Conservation (phyloP, 1,140 invertebrate genomes). For the Ridgeia piscesae region DNA sequence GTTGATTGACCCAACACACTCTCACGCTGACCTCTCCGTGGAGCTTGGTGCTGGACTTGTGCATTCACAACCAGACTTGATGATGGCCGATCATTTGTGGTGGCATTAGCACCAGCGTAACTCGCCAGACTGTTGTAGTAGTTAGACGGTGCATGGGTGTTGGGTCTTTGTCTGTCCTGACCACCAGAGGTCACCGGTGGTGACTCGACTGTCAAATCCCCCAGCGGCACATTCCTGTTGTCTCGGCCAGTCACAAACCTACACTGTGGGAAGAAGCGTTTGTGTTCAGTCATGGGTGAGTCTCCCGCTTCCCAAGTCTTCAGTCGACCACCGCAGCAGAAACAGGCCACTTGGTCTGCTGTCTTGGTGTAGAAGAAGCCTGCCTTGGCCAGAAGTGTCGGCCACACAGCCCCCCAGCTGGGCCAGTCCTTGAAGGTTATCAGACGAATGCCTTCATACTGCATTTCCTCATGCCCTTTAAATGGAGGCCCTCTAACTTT, state of each 20-base stretch:
- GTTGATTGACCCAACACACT: neutral
- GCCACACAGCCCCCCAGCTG: neutral
- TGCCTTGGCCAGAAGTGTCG: slow-evolving; percentile 12
- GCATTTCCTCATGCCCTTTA: slow-evolving; percentile 10
- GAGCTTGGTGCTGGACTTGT: neutral
- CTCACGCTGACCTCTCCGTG: neutral
- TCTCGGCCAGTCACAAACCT: slow-evolving; percentile 23
- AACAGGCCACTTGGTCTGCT: slow-evolving; percentile 70
- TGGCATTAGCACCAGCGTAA: neutral
- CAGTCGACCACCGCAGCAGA: slow-evolving; percentile 42
- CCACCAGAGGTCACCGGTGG: neutral
- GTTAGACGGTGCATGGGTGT: neutral
- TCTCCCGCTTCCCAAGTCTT: slow-evolving; percentile 80
- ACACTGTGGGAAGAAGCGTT: slow-evolving; percentile 79
- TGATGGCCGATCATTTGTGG: neutral
- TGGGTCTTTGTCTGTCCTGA: neutral
- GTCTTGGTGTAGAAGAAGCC: slow-evolving; percentile 59
- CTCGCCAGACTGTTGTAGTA: neutral
- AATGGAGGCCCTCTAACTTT: neutral
- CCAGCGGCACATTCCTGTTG: neutral
- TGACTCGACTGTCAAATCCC: neutral
- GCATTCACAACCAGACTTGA: neutral
- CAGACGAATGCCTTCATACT: slow-evolving; percentile 4
- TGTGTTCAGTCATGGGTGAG: slow-evolving; percentile 86
- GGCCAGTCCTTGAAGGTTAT: slow-evolving; percentile 22